Evolutionary conservation across 2,113 vertebrate genomes (phyloP).

Genomic region (Amphiprion percula): DNA sequence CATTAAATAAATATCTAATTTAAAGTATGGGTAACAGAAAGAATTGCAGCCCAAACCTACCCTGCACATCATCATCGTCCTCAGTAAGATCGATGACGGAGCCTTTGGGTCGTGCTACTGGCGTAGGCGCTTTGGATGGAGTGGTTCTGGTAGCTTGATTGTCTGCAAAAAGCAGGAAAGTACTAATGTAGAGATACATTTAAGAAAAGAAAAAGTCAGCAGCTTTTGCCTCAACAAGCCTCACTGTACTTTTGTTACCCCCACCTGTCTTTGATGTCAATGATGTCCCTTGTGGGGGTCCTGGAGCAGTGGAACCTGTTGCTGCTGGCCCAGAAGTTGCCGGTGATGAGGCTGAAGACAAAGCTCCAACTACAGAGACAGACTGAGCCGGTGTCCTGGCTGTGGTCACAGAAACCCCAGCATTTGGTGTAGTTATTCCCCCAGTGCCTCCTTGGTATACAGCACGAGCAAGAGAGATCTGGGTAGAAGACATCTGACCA

Average conservation of each 20-base stretch:
- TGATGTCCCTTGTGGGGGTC: slow-evolving; percentile 81
- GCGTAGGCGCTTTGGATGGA: slow-evolving; percentile 69
- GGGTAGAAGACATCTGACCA: slow-evolving; percentile 61
- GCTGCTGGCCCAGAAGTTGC: slow-evolving; percentile 83
- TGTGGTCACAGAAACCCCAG: slow-evolving; percentile 83
- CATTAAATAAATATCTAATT: too few relatives aligned
- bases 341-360: slow-evolving; percentile 80
- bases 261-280: slow-evolving; percentile 86
- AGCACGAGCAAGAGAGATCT: slow-evolving; percentile 81
- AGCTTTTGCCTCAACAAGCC: background rate
- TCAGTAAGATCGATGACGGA: slow-evolving; percentile 87
- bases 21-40: background rate
- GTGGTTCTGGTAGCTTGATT: slow-evolving; percentile 78
- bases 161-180: slow-evolving; percentile 63
- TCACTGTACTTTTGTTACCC: background rate
- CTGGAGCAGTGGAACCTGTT: slow-evolving; percentile 83
- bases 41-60: slow-evolving; percentile 22
- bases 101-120: slow-evolving; percentile 77
- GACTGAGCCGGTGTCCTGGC: slow-evolving; percentile 79
- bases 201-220: background rate
- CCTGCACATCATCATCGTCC: slow-evolving; percentile 87
- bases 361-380: slow-evolving; percentile 81
- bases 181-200: background rate
- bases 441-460: slow-evolving; percentile 83
- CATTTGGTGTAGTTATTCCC: slow-evolving; percentile 78